These are phyloP conservation scores for Cenopis cana DNA, from an alignment of 2,888 invertebrate genomes.

Conservation along the genomic window DNA sequence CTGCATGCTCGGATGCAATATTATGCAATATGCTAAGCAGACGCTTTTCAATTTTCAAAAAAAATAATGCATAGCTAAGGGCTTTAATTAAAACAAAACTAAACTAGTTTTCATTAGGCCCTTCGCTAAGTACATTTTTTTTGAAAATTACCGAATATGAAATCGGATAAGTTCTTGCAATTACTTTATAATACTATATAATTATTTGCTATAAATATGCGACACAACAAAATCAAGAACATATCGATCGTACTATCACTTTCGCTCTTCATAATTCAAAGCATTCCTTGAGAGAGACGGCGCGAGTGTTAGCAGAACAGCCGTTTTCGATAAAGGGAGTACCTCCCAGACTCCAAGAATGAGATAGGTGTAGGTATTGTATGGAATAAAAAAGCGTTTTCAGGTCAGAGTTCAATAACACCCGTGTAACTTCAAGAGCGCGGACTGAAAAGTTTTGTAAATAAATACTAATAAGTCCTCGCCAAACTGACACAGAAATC, in stretches of 20 bases:
- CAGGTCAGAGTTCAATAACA: slow-evolving; percentile 27
- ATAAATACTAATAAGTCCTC: slow-evolving; percentile 19
- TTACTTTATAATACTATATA: no score
- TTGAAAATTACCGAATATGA: no score
- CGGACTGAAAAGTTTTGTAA: slow-evolving; percentile 16
- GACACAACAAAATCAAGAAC: background rate
- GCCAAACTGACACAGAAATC: slow-evolving; percentile 29
- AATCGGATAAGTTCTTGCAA: no score
- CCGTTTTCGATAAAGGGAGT: background rate
- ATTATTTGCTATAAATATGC: no score
- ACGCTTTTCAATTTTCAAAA: no score
- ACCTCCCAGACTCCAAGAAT: background rate
- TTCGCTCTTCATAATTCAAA: slow-evolving; percentile 1
- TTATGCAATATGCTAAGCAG: no score
- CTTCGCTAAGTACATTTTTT: no score
- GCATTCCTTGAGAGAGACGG: slow-evolving; percentile 5
- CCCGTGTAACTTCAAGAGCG: background rate
- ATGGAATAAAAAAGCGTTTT: background rate
- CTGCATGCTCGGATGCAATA: no score
- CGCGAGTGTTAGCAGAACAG: background rate
- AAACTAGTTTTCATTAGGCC: no score
- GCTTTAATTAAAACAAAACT: no score
- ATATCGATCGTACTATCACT: background rate
- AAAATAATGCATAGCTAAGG: no score
- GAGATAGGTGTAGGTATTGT: background rate